Conservation (phyloP, 1,140 invertebrate genomes). For the Rhysida immarginata region DNA sequence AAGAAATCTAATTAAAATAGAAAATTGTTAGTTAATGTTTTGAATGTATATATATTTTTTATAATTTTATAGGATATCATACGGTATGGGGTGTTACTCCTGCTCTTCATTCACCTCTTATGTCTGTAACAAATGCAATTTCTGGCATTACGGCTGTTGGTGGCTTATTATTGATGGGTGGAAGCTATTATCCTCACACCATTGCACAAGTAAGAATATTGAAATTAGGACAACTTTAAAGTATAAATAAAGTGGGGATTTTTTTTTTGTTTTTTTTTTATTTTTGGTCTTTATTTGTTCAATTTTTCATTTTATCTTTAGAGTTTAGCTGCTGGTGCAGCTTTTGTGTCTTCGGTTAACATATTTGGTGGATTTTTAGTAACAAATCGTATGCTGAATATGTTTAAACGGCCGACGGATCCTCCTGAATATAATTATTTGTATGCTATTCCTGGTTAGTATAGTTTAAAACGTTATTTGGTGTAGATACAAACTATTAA, state of each 20-base stretch:
- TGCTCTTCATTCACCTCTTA: constrained; percentile 75
- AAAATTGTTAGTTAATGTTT: no score
- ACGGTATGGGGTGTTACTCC: constrained; percentile 86
- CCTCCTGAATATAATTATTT: constrained; percentile 73
- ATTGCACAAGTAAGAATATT: constrained; percentile 42
- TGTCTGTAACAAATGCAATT: constrained; percentile 87
- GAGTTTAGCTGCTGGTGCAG: constrained; percentile 56
- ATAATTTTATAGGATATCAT: constrained; percentile 48
- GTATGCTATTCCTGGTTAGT: constrained; percentile 51
- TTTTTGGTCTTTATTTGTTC: no score
- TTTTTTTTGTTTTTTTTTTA: no score
- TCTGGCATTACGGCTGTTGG: constrained; percentile 82
- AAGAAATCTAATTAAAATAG: no score
- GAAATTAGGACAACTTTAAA: background rate
- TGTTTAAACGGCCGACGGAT: constrained; percentile 70
- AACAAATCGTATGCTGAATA: constrained; percentile 80
- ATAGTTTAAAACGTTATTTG: no score
- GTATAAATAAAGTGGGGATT: no score
- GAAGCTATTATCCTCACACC: constrained; percentile 54
- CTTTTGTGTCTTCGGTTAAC: constrained; percentile 78
- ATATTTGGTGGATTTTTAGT: constrained; percentile 82
- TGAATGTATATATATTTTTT: no score
- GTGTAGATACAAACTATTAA: no score
- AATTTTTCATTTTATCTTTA: no score
- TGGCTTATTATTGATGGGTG: constrained; percentile 62